These are phyloP conservation scores for Dendrophyllia cribrosa DNA, from an alignment of 64 coral and sea anemone species.

Conservation along the genomic window DNA sequence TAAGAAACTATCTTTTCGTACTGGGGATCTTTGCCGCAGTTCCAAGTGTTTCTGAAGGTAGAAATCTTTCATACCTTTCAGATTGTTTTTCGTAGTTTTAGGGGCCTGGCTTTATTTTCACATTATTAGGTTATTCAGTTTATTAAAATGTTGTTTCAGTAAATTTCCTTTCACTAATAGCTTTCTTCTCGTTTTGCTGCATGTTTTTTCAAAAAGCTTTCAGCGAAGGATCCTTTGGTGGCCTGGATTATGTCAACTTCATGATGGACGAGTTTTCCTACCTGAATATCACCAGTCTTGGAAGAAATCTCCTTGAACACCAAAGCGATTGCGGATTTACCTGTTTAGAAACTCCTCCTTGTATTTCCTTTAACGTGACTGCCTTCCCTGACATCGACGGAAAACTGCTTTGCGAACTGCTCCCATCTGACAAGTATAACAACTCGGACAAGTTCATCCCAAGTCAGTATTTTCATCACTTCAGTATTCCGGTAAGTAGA, in stretches of 20 bases:
- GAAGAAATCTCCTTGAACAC: no score
- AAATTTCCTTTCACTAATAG: no score
- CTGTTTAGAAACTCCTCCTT: background rate
- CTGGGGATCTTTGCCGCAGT: no score
- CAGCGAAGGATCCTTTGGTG: background rate
- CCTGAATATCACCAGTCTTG: background rate
- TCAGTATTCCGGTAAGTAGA: background rate
- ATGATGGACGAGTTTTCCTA: background rate
- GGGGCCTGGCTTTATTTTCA: no score
- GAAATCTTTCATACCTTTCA: no score
- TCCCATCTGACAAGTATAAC: conserved; percentile 2
- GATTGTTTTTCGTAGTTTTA: no score
- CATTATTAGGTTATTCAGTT: no score
- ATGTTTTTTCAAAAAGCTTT: background rate
- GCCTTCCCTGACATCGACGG: background rate
- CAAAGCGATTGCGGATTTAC: background rate
- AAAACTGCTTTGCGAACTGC: background rate
- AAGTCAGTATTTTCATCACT: background rate
- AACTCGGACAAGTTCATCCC: background rate
- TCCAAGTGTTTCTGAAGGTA: no score
- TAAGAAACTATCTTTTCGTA: no score
- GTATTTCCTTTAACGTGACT: background rate
- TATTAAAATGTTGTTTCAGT: no score
- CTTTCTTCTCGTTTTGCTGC: no score
- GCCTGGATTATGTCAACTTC: background rate